phyloP scores from a whole-genome alignment of 1,140 invertebrate genomes.

The Octopus bimaculoides region DNA sequence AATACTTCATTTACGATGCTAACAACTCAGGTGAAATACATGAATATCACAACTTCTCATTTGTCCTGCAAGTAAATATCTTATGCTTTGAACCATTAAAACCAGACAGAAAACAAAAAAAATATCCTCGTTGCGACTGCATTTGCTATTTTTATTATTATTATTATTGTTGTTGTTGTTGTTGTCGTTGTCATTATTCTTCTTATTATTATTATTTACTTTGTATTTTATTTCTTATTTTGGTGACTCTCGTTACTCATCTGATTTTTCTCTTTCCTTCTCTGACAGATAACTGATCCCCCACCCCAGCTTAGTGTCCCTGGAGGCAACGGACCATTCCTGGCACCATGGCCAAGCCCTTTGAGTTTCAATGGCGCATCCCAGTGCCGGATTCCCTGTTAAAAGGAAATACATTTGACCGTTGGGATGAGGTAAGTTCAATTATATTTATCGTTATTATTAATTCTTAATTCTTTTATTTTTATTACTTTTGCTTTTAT shows the following conservation, averaged over 20 bases:
- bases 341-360: conserved; percentile 81
- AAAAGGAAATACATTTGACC: conserved; percentile 83
- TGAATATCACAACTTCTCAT: too few species aligned
- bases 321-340: conserved; percentile 18
- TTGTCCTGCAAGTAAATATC: too few species aligned
- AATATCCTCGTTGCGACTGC: too few species aligned
- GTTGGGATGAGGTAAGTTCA: conserved; percentile 84
- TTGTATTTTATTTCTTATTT: background rate
- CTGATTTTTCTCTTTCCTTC: conserved; percentile 11
- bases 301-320: conserved; percentile 17
- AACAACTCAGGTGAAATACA: too few species aligned
- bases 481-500: too few species aligned
- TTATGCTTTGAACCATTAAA: too few species aligned
- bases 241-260: conserved; percentile 22
- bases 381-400: conserved; percentile 84
- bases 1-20: too few species aligned
- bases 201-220: background rate
- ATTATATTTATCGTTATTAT: background rate
- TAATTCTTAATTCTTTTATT: background rate
- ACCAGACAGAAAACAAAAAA: too few species aligned
- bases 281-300: background rate
- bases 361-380: conserved; percentile 97
- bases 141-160: too few species aligned
- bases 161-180: too few species aligned
- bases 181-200: background rate